Conservation (phyloP, 2,797 vertebrate genomes). For the Molossus alvarezi region DNA sequence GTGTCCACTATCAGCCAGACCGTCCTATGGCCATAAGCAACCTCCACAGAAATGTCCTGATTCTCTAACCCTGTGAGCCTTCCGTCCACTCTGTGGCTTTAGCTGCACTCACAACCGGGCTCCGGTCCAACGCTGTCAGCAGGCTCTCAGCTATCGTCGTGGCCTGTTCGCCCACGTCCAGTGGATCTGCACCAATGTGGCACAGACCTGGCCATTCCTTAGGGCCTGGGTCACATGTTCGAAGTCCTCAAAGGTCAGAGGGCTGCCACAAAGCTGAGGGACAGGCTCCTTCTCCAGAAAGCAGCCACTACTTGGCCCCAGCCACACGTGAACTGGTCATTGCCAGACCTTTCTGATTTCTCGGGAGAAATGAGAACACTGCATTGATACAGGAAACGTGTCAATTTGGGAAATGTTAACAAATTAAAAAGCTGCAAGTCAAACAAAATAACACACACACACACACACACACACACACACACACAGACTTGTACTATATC, state of each 20-base stretch:
- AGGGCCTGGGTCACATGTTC: neutral
- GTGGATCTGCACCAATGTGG: neutral
- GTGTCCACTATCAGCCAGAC: neutral
- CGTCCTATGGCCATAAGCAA: neutral
- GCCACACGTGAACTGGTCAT: neutral
- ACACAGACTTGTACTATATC: neutral
- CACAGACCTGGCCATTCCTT: neutral
- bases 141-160: neutral
- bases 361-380: neutral
- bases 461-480: neutral
- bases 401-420: slow-evolving; percentile 35
- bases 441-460: slow-evolving; percentile 3
- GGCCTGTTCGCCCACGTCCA: neutral
- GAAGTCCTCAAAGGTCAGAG: neutral
- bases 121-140: neutral
- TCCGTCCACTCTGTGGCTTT: neutral
- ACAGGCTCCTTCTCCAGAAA: neutral
- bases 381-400: neutral
- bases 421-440: slow-evolving; percentile 50
- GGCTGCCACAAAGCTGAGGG: neutral
- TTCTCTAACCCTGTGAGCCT: neutral
- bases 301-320: neutral
- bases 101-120: neutral
- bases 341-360: neutral
- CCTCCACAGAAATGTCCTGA: neutral